Base-by-base conservation (phyloP, 2,888 invertebrate species). In the Troides oblongomaculatus region DNA sequence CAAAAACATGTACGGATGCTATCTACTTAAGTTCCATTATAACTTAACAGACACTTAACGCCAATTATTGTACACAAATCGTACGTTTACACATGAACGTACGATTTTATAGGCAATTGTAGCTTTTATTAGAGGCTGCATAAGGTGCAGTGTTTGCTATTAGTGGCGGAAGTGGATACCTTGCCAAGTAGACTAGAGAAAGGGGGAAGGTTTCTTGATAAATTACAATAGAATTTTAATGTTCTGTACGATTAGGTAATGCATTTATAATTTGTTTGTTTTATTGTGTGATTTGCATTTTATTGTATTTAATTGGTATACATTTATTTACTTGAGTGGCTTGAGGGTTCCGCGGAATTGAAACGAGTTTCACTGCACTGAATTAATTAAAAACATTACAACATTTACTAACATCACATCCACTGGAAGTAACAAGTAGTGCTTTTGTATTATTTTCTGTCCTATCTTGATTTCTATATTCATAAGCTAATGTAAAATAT, bases 241-340 rank as follows among this genome's bases (percentile, higher is more conserved):
- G 85, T 82, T 83, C 81, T 76, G 79, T 81, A 81, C 80, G 84
- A 87, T 84, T 85, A 80, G 82, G 79, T 88, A 85, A 91, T 90
- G 86, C 75, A 78, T 87, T 89, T 90, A 87, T 90, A 91, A 92
- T 92, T 87, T 90, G 91, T 90, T 90, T 89, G 87, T 89, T 90
- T 89, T 89, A 89, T 86, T 85, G 79, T 85, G 79, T 79, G 81
- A 77, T 84, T 89, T 88, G 83, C 84, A 90, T 90, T 88, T 89
- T 89, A 90, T 87, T 87, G 82, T 79, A 80, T 83, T 88, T 87
- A 89, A 90, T 89, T 89, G 83, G 77, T 79, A 79, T 39, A 78
- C 64, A 81, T 88, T 88, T 84, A 78, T 81, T 79, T 78, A 77
- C 78, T 79, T 76, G 75, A 77, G 72, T 76, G 71, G 23, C 71